Conservation (phyloP, 2,113 vertebrate genomes). For the Strix aluco region DNA sequence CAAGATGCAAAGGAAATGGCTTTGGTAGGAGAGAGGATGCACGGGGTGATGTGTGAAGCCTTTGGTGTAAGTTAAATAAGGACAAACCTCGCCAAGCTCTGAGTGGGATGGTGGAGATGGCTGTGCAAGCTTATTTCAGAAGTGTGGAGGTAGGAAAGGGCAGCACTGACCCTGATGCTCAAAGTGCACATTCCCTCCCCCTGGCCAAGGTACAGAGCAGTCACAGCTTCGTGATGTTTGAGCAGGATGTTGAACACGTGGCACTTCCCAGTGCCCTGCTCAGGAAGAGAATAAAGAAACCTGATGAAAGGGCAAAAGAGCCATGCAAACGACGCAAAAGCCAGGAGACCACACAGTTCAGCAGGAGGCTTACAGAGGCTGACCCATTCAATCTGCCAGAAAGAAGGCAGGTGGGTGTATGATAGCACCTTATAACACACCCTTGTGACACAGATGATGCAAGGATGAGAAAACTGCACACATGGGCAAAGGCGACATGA, state of each 20-base stretch:
- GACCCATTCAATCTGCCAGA: not conserved
- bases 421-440: not conserved
- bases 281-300: not conserved
- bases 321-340: not conserved
- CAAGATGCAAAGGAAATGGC: not conserved
- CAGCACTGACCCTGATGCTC: not conserved
- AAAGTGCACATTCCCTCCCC: not conserved
- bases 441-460: rapidly evolving
- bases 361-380: not conserved
- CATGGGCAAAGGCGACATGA: rapidly evolving
- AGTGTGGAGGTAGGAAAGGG: not conserved
- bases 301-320: not conserved
- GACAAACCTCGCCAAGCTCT: not conserved
- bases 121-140: not conserved
- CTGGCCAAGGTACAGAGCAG: not conserved
- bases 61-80: not conserved
- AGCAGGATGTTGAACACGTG: rapidly evolving
- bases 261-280: not conserved
- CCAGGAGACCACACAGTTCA: not conserved
- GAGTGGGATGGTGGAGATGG: rapidly evolving
- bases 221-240: too few species aligned
- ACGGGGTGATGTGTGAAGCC: not conserved
- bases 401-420: not conserved
- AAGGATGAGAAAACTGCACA: not conserved
- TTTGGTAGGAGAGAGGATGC: not conserved